Conservation (phyloP, 2,888 invertebrate genomes). For the Zaprionus lineosus region DNA sequence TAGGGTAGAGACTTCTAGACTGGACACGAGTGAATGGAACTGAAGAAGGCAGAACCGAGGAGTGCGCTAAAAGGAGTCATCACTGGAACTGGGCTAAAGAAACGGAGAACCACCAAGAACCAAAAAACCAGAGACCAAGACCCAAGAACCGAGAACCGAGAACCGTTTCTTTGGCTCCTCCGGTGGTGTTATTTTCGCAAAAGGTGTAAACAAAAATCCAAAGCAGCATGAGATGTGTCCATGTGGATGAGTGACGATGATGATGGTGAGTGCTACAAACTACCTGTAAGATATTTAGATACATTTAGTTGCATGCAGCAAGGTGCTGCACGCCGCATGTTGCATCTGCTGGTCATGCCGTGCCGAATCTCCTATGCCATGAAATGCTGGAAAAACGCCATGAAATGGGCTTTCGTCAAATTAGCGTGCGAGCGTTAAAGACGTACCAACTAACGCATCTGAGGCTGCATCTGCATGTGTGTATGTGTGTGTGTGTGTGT, state of each 20-base stretch:
- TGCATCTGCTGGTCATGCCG: conserved; percentile 45
- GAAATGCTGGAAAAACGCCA: conserved; percentile 75
- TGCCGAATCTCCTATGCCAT: conserved; percentile 56
- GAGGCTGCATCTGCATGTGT: conserved; percentile 12
- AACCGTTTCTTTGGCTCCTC: background rate
- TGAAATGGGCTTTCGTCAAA: conserved; percentile 81
- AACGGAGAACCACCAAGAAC: conserved; percentile 41
- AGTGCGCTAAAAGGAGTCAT: conserved; percentile 22
- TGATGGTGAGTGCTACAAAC: conserved; percentile 66
- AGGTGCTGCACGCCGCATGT: conserved; percentile 37
- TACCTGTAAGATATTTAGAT: conserved; percentile 61
- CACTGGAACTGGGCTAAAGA: conserved; percentile 42
- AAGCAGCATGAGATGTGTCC: conserved; percentile 36
- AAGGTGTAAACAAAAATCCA: conserved; percentile 65
- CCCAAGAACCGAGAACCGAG: too few species aligned
- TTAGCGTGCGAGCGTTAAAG: conserved; percentile 80
- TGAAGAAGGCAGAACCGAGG: conserved; percentile 5
- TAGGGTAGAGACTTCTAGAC: background rate
- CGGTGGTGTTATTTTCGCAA: conserved; percentile 55
- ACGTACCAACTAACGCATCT: conserved; percentile 48
- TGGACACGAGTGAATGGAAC: background rate
- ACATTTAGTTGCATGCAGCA: conserved; percentile 12
- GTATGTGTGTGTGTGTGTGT: conserved; percentile 3
- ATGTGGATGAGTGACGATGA: conserved; percentile 38
- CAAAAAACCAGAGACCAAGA: too few species aligned